Evolutionary conservation across 2,888 invertebrate genomes (phyloP).

Genomic region (Stenodera caucasica): DNA sequence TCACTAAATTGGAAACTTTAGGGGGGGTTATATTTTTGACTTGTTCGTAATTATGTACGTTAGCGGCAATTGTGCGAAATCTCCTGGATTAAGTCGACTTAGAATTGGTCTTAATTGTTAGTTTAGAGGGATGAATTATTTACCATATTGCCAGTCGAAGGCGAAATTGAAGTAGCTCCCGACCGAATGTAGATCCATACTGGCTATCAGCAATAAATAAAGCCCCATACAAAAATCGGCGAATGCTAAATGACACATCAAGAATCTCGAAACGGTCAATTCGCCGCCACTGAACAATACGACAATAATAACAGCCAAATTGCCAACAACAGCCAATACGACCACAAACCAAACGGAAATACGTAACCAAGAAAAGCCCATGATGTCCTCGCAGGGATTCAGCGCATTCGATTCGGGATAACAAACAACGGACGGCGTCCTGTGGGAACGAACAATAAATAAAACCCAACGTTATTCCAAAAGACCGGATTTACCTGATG

Average conservation of each 20-base stretch:
- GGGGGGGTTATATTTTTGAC: no score
- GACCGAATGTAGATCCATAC: slow-evolving; percentile 65
- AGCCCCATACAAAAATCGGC: slow-evolving; percentile 71
- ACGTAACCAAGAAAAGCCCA: slow-evolving; percentile 62
- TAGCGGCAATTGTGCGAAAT: not conserved
- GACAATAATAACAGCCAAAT: slow-evolving; percentile 65
- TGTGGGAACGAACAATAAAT: slow-evolving; percentile 28
- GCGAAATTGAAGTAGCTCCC: slow-evolving; percentile 69
- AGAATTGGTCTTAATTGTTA: not conserved
- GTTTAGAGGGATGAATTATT: slow-evolving; percentile 17
- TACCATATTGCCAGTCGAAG: slow-evolving; percentile 68
- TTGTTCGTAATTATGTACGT: no score
- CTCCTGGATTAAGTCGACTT: not conserved
- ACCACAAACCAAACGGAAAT: slow-evolving; percentile 65
- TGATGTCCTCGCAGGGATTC: slow-evolving; percentile 68
- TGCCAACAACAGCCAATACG: slow-evolving; percentile 66
- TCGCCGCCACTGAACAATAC: slow-evolving; percentile 58
- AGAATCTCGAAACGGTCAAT: slow-evolving; percentile 60
- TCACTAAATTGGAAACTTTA: no score
- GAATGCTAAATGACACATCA: slow-evolving; percentile 69
- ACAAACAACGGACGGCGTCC: slow-evolving; percentile 64
- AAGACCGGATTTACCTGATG: slow-evolving; percentile 44
- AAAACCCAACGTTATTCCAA: not conserved
- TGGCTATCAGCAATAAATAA: slow-evolving; percentile 64
- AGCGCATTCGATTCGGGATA: slow-evolving; percentile 64